Conservation (phyloP, 2,113 vertebrate species). For the Nibea albiflora region DNA sequence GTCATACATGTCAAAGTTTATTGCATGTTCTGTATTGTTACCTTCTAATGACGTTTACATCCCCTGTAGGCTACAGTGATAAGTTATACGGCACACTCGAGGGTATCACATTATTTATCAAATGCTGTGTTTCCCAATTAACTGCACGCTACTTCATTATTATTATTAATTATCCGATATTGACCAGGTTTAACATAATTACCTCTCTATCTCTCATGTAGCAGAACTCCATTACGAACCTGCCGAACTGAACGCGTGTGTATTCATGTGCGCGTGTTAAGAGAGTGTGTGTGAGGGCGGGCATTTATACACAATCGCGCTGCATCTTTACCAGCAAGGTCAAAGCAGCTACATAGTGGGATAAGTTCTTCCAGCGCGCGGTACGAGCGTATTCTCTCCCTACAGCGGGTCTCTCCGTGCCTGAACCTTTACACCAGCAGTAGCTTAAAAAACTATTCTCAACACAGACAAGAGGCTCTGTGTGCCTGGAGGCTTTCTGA, state of each 20-base stretch:
- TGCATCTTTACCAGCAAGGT: slow-evolving; percentile 31
- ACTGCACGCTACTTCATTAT: neutral
- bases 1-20: slow-evolving; percentile 2
- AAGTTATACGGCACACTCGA: neutral
- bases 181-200: slow-evolving; percentile 12
- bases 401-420: slow-evolving; percentile 54
- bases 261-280: neutral
- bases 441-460: slow-evolving; percentile 64
- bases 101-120: slow-evolving; percentile 4
- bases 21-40: neutral
- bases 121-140: neutral
- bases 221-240: slow-evolving; percentile 10
- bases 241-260: neutral
- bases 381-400: slow-evolving; percentile 46
- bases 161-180: slow-evolving; percentile 6
- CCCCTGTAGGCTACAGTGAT: neutral
- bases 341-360: slow-evolving; percentile 25
- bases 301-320: neutral
- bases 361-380: slow-evolving; percentile 39
- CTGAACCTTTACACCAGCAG: slow-evolving; percentile 63
- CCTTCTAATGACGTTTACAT: neutral
- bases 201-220: neutral
- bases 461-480: slow-evolving; percentile 64
- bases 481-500: slow-evolving; percentile 58
- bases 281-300: neutral